Base-by-base conservation (phyloP, 2,113 vertebrate species). In the Colistium nudipinnis region DNA sequence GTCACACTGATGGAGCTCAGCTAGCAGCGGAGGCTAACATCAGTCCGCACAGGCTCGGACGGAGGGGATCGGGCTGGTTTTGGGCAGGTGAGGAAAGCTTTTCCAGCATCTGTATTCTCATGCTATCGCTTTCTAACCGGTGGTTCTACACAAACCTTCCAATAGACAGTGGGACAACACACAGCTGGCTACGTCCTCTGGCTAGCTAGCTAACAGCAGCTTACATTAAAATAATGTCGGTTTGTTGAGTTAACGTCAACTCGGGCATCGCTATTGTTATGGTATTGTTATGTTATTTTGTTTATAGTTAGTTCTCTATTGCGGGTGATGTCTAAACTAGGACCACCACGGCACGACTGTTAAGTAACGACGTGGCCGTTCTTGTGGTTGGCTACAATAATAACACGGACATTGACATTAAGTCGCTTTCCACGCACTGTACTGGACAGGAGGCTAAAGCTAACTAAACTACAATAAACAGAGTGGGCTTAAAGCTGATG, bases 1-100 rank as follows among this genome's bases (percentile, higher is more conserved):
- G 53, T 25, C 19, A 59, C 54, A 27, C 1, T 74, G 80, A 68
- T 61, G 75, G 72, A 31, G 68, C 1, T 59, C 59, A 70, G 24
- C 44, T 75, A 62, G 81, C 35, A 13, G 76, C 85, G 78, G 78
- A 65, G 14, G 11, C 45, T 70, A 59, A 41, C 81, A 74, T 85
- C 84, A 88, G 73, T 83, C 76, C 65, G 45, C 63, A 6, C 66
- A 63, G 38, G 63, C 59, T 80, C 36, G 88, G 74, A 89, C 74
- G 22, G 62, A 67, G 54, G 76, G 72, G 72, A 65, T 59, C 67
- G 38, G 36, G 68, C 62, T 71, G 59, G 20, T 68, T 45, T 76
- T 78, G 72, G 64, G 45, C 82, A 91, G 89, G 87, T 90, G 16
- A 31, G 74, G n/a, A 66, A 24, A 0, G 0, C 0, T 36, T 63